A percentile compares a stretch with the other conserved stretches of the same genome.
These are phyloP conservation scores for Athetis lepigone DNA, from an alignment of 2,888 invertebrate genomes.

Conservation along the genomic window DNA sequence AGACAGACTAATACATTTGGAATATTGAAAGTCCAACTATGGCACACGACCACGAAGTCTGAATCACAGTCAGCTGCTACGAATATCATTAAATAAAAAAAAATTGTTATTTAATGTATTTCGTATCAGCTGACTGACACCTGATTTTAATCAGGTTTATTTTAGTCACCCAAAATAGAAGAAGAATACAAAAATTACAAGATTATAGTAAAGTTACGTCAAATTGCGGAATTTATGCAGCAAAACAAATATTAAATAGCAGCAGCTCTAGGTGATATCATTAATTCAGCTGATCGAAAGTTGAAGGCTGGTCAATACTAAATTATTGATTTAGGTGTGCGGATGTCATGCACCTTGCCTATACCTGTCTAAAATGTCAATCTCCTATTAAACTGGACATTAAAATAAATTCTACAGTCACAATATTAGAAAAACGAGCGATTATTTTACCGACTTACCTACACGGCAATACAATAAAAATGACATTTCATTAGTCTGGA, in stretches of 20 bases:
- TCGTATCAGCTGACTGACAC: too few relatives aligned
- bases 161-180: constrained; percentile 26
- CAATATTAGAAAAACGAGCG: constrained; percentile 52
- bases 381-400: constrained; percentile 55
- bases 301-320: constrained; percentile 86
- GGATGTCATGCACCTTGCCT: constrained; percentile 60
- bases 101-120: too few relatives aligned
- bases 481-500: constrained; percentile 64
- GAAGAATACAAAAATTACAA: constrained; percentile 35
- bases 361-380: constrained; percentile 62
- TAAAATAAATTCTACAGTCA: constrained; percentile 57
- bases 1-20: constrained; percentile 67
- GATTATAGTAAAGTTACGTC: constrained; percentile 52
- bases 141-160: constrained; percentile 34
- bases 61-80: constrained; percentile 73
- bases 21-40: constrained; percentile 71
- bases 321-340: constrained; percentile 73
- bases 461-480: constrained; percentile 71
- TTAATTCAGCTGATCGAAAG: constrained; percentile 83
- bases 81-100: constrained; percentile 49
- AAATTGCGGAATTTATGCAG: constrained; percentile 56
- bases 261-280: constrained; percentile 80
- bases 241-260: constrained; percentile 78
- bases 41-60: constrained; percentile 63
- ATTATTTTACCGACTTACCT: constrained; percentile 53